Percentiles rank a stretch among this genome's conserved stretches.
Evolutionary conservation across 2,888 invertebrate genomes (phyloP).

Genomic region (Falcaria lacertinaria): DNA sequence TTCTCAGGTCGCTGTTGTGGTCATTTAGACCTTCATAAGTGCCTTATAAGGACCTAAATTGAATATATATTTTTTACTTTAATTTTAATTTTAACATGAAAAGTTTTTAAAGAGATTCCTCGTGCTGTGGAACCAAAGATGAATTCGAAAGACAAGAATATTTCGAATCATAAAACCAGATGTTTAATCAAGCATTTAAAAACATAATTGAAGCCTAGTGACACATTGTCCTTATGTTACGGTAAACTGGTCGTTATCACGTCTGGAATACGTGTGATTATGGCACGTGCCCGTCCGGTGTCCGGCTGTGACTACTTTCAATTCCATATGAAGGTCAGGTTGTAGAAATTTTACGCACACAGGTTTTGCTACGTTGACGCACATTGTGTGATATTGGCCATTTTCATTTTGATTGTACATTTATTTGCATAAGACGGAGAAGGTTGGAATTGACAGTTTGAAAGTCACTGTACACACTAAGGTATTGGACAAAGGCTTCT

Average conservation of each 20-base stretch:
- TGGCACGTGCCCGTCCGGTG: slow-evolving; percentile 20
- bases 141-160: background rate
- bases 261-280: background rate
- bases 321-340: slow-evolving; percentile 58
- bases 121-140: no score
- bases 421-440: no score
- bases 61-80: no score
- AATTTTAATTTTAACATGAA: no score
- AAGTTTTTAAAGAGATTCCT: no score
- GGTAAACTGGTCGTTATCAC: background rate
- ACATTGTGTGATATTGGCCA: background rate
- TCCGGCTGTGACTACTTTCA: slow-evolving; percentile 59
- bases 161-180: background rate
- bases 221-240: slow-evolving; percentile 1
- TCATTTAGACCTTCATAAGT: no score
- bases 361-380: background rate
- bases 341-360: slow-evolving; percentile 45
- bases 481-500: no score
- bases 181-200: background rate
- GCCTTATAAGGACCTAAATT: no score
- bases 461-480: no score
- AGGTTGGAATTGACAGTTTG: no score
- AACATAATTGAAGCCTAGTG: background rate
- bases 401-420: background rate
- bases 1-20: no score